A percentile compares a stretch with the other conserved stretches of the same genome.
Conservation (phyloP, 1,140 invertebrate species). For the Stegodyphus dumicola region DNA sequence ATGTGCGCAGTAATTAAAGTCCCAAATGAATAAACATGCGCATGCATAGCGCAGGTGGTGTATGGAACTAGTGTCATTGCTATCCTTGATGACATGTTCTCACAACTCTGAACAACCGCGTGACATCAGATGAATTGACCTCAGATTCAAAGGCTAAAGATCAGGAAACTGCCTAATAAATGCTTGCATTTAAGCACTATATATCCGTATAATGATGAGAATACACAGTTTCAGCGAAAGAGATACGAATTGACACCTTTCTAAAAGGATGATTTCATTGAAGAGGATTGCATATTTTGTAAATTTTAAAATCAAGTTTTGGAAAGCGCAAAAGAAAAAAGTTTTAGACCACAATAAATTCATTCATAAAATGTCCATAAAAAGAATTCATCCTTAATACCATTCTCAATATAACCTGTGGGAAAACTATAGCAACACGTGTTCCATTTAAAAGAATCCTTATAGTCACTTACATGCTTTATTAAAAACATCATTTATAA, state of each 20-base stretch:
- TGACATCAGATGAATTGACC: not conserved
- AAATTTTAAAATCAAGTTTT: too few species aligned
- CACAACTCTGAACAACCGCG: not conserved
- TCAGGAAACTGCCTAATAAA: not conserved
- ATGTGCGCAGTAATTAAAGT: slow-evolving; percentile 11
- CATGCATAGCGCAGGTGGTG: not conserved
- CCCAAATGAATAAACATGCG: slow-evolving; percentile 14
- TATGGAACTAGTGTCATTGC: not conserved
- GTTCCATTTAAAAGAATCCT: too few species aligned
- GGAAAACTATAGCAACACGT: too few species aligned
- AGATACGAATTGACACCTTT: not conserved
- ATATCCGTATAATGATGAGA: not conserved
- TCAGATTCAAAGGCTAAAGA: not conserved
- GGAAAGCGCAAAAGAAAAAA: too few species aligned
- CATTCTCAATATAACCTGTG: too few species aligned
- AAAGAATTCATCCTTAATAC: too few species aligned
- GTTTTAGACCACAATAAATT: too few species aligned
- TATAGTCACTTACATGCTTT: too few species aligned
- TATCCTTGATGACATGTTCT: not conserved
- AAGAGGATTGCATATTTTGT: too few species aligned
- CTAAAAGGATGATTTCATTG: too few species aligned
- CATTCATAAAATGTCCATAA: too few species aligned
- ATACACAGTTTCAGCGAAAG: not conserved
- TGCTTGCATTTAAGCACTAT: not conserved
- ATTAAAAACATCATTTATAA: too few species aligned